Percentiles rank a stretch among this genome's conserved stretches.
These are phyloP conservation scores for Pandemis cinnamomeana DNA, from an alignment of 2,888 invertebrate species.

Conservation along the genomic window DNA sequence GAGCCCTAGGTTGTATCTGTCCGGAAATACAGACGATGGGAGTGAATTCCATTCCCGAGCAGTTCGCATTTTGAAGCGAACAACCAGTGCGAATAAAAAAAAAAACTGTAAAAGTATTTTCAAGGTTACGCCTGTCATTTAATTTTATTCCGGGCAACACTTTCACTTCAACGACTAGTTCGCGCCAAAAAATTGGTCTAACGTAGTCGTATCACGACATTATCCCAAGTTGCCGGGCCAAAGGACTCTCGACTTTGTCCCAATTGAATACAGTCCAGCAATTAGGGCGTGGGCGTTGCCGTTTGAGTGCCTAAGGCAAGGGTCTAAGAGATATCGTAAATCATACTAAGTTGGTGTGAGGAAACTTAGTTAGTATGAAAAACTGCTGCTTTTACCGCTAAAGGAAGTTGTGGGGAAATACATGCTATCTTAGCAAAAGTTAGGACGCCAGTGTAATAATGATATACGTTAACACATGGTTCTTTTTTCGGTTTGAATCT, in stretches of 20 bases:
- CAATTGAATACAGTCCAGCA: slow-evolving; percentile 9
- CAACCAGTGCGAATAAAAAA: too few relatives aligned
- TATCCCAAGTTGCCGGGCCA: not conserved
- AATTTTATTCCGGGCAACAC: slow-evolving; percentile 25
- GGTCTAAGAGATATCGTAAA: slow-evolving; percentile 36
- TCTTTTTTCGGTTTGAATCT: not conserved
- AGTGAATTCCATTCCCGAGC: too few relatives aligned
- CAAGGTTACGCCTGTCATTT: too few relatives aligned
- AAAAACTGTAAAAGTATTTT: too few relatives aligned
- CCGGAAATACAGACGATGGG: too few relatives aligned
- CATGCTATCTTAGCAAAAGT: slow-evolving; percentile 34
- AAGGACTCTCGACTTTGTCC: slow-evolving; percentile 14
- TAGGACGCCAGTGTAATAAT: slow-evolving; percentile 15
- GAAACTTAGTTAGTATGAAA: slow-evolving; percentile 41
- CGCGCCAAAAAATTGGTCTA: slow-evolving; percentile 23
- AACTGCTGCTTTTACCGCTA: slow-evolving; percentile 38
- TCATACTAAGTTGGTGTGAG: slow-evolving; percentile 36
- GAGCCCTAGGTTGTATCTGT: too few relatives aligned
- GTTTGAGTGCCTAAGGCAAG: slow-evolving; percentile 13
- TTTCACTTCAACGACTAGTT: slow-evolving; percentile 32
- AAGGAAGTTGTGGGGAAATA: slow-evolving; percentile 19
- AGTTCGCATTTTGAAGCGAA: too few relatives aligned
- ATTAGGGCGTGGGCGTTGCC: slow-evolving; percentile 13
- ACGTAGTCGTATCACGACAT: slow-evolving; percentile 2
- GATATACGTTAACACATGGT: not conserved